phyloP scores from a whole-genome alignment of 1,140 invertebrate genomes.

The Hycleus cichorii region DNA sequence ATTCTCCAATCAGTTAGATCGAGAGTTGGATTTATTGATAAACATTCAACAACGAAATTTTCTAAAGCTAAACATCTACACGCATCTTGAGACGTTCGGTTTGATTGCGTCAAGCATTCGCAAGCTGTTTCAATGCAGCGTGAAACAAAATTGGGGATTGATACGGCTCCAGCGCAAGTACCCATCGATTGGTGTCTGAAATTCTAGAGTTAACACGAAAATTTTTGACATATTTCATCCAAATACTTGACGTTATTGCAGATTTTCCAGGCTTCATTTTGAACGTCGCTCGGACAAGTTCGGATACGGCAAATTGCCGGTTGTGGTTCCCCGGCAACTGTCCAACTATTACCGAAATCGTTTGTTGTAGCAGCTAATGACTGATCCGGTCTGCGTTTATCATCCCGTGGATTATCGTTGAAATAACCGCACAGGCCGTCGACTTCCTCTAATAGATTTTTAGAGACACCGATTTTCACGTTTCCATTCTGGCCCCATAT shows the following conservation, averaged over 20 bases:
- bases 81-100: constrained; percentile 41
- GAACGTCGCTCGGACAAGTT: constrained; percentile 50
- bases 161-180: constrained; percentile 44
- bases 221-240: neutral
- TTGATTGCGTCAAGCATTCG: constrained; percentile 49
- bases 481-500: constrained; percentile 61
- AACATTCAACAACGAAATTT: constrained; percentile 62
- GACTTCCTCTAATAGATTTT: constrained; percentile 51
- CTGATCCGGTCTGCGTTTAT: constrained; percentile 63
- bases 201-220: neutral
- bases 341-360: constrained; percentile 70
- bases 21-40: constrained; percentile 51
- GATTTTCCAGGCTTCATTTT: constrained; percentile 54
- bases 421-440: constrained; percentile 75
- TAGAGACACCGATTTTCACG: constrained; percentile 61
- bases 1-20: constrained; percentile 65
- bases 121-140: constrained; percentile 68
- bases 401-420: constrained; percentile 57
- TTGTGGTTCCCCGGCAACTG: constrained; percentile 40
- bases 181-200: constrained; percentile 51
- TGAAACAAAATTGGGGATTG: constrained; percentile 58
- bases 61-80: constrained; percentile 66
- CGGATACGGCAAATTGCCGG: constrained; percentile 47
- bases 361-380: constrained; percentile 49
- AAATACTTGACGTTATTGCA: constrained; percentile 51